Base-by-base conservation (phyloP, 2,113 vertebrate species). In the Phoxinus phoxinus region DNA sequence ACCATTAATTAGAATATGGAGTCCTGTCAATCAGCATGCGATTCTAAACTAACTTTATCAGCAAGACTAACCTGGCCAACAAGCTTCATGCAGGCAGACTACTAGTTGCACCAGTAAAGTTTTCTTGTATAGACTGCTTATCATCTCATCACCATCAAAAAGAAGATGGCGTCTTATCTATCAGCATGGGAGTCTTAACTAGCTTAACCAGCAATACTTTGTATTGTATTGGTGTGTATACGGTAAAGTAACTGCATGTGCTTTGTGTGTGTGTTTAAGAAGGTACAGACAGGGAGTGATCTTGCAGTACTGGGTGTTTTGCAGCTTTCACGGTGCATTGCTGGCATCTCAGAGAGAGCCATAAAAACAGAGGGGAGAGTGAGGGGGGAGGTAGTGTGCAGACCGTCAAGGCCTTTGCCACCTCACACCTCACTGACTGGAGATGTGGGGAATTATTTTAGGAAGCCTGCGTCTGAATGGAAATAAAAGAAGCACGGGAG, bases 391-490 rank as follows among this genome's bases (percentile, higher is more conserved):
- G 92, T 92, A 91, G 92, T 92, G 93, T 93, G 92, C 84, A 89
- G 92, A 90, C 87, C 84, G 91, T 92, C 79, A 91, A 92, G 91
- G 93, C 91, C 92, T 91, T 93, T 87, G 91, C 93, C 92, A 94
- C 92, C 92, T 94, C 93, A 92, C 88, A 92, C 93, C 94, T 94
- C 92, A 82, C 92, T 92, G 94, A 93, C 93, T 92, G 90, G 93
- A 93, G 94, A 93, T 93, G 95, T 95, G 93, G 93, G 94, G 90
- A 93, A 94, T 92, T 95, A 95, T 94, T 95, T 94, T 94, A 91
- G 93, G 93, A 94, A 93, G 90, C 90, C 89, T 89, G 91, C 91
- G 89, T 94, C 92, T 92, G 91, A 93, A 92, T 86, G 90, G 93
- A 91, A 93, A 92, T 91, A 93, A 91, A 90, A 92, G 91, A 91